phyloP scores from a whole-genome alignment of 2,113 vertebrate species.

The Planiliza haematocheilus region DNA sequence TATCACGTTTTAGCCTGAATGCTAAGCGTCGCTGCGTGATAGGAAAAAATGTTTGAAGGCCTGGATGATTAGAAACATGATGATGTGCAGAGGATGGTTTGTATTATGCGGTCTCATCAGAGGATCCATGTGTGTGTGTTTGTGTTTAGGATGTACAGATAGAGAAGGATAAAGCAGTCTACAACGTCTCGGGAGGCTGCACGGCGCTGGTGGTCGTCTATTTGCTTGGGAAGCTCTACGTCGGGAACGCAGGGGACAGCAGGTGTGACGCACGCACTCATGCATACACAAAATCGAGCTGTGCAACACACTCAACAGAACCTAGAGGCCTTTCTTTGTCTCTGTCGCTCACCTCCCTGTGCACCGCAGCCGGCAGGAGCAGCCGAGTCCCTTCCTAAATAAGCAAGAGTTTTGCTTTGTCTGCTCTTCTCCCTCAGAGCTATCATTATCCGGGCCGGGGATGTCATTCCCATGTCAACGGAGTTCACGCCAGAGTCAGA shows the following conservation, averaged over 20 bases:
- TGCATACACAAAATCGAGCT: background rate
- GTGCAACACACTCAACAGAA: background rate
- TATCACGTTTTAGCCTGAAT: slow-evolving; percentile 7
- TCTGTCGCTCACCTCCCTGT: background rate
- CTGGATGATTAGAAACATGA: slow-evolving; percentile 20
- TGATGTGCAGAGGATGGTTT: slow-evolving; percentile 17
- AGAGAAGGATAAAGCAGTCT: slow-evolving; percentile 88
- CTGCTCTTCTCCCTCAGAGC: slow-evolving; percentile 68
- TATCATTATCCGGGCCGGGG: slow-evolving; percentile 89
- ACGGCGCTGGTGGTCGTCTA: slow-evolving; percentile 91
- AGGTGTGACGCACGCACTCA: slow-evolving; percentile 80
- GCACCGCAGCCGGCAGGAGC: slow-evolving; percentile 16
- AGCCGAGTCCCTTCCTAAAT: slow-evolving; percentile 15
- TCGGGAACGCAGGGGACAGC: slow-evolving; percentile 97
- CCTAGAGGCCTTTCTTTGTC: background rate
- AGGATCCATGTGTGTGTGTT: slow-evolving; percentile 16
- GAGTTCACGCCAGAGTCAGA: slow-evolving; percentile 98
- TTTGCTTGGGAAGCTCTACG: slow-evolving; percentile 93
- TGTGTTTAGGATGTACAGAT: slow-evolving; percentile 91
- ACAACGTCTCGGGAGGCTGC: slow-evolving; percentile 95
- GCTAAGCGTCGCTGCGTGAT: slow-evolving; percentile 2
- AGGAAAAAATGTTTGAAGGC: slow-evolving; percentile 14
- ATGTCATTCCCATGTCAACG: slow-evolving; percentile 94
- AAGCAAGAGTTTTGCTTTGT: slow-evolving; percentile 43
- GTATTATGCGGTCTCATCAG: slow-evolving; percentile 8